Percentiles rank a stretch among this genome's conserved stretches.
These are phyloP conservation scores for Halcyon leucocephala DNA, from an alignment of 2,797 vertebrate species.

Conservation along the genomic window DNA sequence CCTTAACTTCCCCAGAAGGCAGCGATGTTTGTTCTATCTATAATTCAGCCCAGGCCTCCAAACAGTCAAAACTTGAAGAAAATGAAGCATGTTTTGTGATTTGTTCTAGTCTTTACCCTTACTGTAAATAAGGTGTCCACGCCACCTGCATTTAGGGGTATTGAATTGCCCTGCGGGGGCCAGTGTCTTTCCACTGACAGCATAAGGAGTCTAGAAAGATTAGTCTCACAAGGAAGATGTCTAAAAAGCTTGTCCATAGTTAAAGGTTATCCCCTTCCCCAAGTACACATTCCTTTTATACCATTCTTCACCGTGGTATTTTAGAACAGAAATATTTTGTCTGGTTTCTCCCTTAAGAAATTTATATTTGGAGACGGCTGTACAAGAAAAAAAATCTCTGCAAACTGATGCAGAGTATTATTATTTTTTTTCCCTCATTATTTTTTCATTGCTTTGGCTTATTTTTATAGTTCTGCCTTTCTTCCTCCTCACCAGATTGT, in stretches of 20 bases:
- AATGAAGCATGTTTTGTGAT: background rate
- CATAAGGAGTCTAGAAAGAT: background rate
- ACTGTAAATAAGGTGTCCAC: background rate
- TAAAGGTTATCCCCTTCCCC: background rate
- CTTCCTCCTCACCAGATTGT: slow-evolving; percentile 73
- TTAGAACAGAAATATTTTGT: slow-evolving; percentile 50
- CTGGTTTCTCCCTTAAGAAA: slow-evolving; percentile 34
- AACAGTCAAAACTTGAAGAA: background rate
- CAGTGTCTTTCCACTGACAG: background rate
- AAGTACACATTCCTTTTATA: background rate
- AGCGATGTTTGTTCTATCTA: background rate
- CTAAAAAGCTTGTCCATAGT: background rate
- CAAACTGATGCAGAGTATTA: background rate
- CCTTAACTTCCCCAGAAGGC: background rate
- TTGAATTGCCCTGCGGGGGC: background rate
- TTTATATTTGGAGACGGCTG: slow-evolving; percentile 48
- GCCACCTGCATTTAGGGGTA: background rate
- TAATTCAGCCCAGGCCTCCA: background rate
- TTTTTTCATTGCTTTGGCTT: slow-evolving; percentile 51
- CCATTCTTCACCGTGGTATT: background rate
- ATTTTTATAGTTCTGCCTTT: slow-evolving; percentile 66
- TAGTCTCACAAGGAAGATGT: background rate
- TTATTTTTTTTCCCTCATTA: slow-evolving; percentile 51
- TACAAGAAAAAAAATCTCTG: background rate
- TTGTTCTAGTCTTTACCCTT: background rate